Conservation (phyloP, 2,888 invertebrate species). For the Cryptops parisi region DNA sequence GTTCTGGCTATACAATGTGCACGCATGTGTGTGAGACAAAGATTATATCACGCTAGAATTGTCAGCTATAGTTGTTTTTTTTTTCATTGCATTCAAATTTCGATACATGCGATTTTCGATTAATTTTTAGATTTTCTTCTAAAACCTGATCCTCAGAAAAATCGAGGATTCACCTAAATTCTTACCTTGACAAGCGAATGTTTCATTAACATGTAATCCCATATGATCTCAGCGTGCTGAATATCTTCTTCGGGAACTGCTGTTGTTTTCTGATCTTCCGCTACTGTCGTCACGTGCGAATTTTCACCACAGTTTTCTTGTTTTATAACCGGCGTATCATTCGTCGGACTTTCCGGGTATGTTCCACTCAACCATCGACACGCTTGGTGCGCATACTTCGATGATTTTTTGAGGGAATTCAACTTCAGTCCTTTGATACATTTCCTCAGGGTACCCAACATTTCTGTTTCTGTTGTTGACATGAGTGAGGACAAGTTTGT, state of each 20-base stretch:
- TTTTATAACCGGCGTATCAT: neutral
- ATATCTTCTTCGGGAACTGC: neutral
- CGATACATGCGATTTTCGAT: neutral
- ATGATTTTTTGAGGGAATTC: no score
- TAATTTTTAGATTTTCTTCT: neutral
- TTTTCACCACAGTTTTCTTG: no score
- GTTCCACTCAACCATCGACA: neutral
- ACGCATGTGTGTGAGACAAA: no score
- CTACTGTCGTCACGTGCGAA: neutral
- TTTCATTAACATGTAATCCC: conserved; percentile 16
- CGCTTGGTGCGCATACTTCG: no score
- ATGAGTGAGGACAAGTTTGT: no score
- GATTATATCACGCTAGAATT: no score
- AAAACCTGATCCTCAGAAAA: neutral
- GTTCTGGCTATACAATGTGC: no score
- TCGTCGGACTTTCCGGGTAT: neutral
- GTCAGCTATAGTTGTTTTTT: neutral
- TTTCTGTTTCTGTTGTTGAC: no score
- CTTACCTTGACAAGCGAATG: conserved; percentile 6
- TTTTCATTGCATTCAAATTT: neutral
- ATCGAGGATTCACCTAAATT: neutral
- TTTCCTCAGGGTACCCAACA: no score
- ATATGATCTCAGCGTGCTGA: conserved; percentile 15
- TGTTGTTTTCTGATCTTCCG: no score
- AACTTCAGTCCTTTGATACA: no score